Conservation (phyloP, 2,113 vertebrate genomes). For the Protobothrops mucrosquamatus region DNA sequence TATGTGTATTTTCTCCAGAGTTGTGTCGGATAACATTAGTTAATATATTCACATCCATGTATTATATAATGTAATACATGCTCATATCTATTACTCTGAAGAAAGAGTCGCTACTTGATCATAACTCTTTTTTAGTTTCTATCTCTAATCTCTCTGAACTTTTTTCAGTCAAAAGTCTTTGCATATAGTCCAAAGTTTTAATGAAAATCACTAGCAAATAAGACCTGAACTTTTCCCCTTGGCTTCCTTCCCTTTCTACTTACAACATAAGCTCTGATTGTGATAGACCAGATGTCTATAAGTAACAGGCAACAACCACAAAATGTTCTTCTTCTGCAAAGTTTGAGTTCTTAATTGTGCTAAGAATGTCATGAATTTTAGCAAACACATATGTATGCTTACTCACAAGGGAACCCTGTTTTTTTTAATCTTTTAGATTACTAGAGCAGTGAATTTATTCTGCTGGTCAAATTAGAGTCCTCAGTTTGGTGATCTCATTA, state of each 20-base stretch:
- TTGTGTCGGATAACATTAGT: not conserved
- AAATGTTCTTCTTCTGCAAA: not conserved
- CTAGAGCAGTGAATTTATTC: constrained; percentile 9
- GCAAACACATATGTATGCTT: not conserved
- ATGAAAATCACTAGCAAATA: not conserved
- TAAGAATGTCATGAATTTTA: not conserved
- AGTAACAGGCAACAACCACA: not conserved
- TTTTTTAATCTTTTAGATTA: constrained; percentile 3
- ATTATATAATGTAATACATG: not conserved
- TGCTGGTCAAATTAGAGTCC: not conserved
- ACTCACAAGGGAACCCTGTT: not conserved
- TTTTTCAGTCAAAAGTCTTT: not conserved
- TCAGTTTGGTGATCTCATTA: constrained; percentile 13
- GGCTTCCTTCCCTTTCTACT: not conserved
- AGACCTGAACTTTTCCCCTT: not conserved
- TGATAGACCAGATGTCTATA: not conserved
- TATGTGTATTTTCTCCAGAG: not conserved
- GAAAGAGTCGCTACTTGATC: not conserved
- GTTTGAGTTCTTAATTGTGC: not conserved
- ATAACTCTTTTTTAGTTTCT: not conserved
- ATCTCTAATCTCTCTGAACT: not conserved
- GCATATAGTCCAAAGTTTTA: not conserved
- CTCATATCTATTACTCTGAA: not conserved
- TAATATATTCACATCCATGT: not conserved
- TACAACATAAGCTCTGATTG: not conserved